Evolutionary conservation across 2,113 vertebrate species (phyloP), one percentile per base, ranked within the genome.

Genomic region (Cygnus buccinator): DNA sequence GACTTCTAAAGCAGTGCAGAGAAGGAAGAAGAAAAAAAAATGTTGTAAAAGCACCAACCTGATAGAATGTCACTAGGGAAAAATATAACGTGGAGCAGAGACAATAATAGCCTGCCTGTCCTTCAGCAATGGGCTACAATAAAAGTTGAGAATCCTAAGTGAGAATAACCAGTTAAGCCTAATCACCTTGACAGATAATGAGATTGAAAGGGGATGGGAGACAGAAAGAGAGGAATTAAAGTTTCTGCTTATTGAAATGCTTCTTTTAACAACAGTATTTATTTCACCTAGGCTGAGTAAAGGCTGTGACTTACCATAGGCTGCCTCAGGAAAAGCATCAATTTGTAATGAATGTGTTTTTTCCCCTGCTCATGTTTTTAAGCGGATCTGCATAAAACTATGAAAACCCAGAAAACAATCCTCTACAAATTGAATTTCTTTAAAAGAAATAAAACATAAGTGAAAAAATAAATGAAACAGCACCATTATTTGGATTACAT

Each of bases 341-440:
- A 73, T 94, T 92, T 92, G 31, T 83, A 88, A 86, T 63, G 54
- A 95, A 91, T 43, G 70, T 4, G 11, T 5, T n/a, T 89, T 86
- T 21, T 5, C 3, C 43, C 46, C 48, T 12, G 8, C 71, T 93
- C 74, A 66, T 26, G 73, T 87, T 89, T 95, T 96, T 81, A 85
- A 92, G 87, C 66, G 8, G 85, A 91, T 85, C 58, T 95, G 75
- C 72, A 87, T 94, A 82, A 86, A 95, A 77, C 48, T 55, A 84
- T 66, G 44, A 87, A 95, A 96, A 89, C 68, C 63, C 54, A 68
- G 86, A 94, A 87, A 88, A 85, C 83, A 94, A 57, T 92, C 72
- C 80, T 88, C 76, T 94, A 86, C 63, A 95, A 97, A 97, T 94
- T 94, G 96, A 95, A 93, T 92, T 84, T 87, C 87, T 93, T 91